Evolutionary conservation across 2,113 vertebrate genomes (phyloP).

Genomic region (Phalacrocorax pelagicus): DNA sequence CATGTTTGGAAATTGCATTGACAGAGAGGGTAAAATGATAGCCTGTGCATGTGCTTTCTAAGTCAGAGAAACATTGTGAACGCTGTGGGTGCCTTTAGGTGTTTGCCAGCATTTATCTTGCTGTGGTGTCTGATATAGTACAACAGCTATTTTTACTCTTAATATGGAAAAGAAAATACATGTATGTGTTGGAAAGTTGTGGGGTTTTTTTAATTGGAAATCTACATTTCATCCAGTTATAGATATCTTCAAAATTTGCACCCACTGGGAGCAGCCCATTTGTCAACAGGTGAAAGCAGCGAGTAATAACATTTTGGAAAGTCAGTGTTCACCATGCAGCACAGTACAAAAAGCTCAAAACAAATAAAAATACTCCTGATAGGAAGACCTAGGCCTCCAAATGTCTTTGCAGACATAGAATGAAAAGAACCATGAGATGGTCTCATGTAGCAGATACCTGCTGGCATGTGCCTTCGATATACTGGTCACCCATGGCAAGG

Average conservation of each 20-base stretch:
- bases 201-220: neutral
- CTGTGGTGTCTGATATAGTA: neutral
- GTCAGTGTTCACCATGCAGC: neutral
- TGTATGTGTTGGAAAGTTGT: neutral
- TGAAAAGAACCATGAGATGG: neutral
- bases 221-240: neutral
- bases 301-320: neutral
- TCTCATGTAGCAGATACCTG: neutral
- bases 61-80: neutral
- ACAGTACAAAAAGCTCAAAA: neutral
- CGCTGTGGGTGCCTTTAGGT: neutral
- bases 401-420: neutral
- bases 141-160: neutral
- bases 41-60: fast-evolving
- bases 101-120: neutral
- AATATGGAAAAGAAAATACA: neutral
- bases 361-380: neutral
- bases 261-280: neutral
- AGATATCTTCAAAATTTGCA: neutral
- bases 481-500: neutral
- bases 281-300: neutral
- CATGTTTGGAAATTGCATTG: neutral
- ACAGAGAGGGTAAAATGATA: neutral
- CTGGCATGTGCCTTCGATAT: neutral
- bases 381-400: neutral